These are phyloP conservation scores for Dryocosmus kuriphilus DNA, from an alignment of 2,888 invertebrate species.

Conservation along the genomic window DNA sequence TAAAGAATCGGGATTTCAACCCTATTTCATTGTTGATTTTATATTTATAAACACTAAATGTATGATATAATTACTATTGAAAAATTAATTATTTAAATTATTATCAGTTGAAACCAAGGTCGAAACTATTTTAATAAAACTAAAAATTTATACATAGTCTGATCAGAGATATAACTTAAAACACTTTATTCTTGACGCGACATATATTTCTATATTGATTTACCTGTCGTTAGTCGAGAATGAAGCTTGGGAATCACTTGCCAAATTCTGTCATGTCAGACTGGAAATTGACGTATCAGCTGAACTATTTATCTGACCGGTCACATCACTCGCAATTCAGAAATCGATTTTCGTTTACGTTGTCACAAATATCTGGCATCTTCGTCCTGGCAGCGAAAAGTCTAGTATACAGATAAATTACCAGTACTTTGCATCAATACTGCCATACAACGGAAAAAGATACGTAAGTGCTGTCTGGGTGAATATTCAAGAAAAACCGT, in stretches of 20 bases:
- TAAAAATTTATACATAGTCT: too few relatives aligned
- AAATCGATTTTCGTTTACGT: slow-evolving; percentile 6
- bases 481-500: too few relatives aligned
- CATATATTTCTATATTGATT: background rate
- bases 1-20: too few relatives aligned
- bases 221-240: background rate
- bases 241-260: background rate
- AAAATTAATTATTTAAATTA: too few relatives aligned
- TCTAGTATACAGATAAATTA: background rate
- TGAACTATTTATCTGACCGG: background rate
- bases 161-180: too few relatives aligned
- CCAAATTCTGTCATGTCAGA: background rate
- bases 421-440: background rate
- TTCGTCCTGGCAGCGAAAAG: background rate
- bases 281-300: background rate
- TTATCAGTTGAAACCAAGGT: too few relatives aligned
- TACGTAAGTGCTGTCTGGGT: too few relatives aligned
- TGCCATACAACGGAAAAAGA: too few relatives aligned
- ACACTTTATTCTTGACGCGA: background rate
- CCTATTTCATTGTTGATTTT: too few relatives aligned
- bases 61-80: too few relatives aligned
- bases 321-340: background rate
- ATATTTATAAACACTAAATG: too few relatives aligned
- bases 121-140: too few relatives aligned
- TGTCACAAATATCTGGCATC: background rate